Percentiles rank a stretch among this genome's conserved stretches.
phyloP scores from a whole-genome alignment of 2,888 invertebrate species.

The Mylabris sibirica region DNA sequence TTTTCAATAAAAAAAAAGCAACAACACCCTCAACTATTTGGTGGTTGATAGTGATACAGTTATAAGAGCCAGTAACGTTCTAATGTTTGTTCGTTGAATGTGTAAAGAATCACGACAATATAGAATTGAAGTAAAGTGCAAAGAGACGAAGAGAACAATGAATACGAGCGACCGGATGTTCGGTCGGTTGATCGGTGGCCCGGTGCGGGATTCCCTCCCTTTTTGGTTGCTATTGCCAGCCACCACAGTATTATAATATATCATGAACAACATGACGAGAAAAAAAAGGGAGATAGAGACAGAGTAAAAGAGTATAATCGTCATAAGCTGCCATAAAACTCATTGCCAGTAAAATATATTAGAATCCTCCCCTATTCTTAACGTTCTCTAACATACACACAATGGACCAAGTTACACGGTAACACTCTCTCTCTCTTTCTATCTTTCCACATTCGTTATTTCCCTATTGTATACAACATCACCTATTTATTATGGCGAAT shows the following conservation, averaged over 20 bases:
- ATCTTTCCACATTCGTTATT: neutral
- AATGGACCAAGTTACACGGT: conserved; percentile 30
- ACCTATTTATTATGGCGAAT: conserved; percentile 18
- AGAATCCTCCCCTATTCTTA: conserved; percentile 50
- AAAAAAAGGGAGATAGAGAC: neutral
- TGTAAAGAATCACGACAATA: conserved; percentile 1
- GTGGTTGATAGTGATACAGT: neutral
- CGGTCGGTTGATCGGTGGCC: conserved; percentile 54
- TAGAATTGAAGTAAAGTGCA: conserved; percentile 1
- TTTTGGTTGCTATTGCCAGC: conserved; percentile 19
- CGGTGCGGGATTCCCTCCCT: conserved; percentile 47
- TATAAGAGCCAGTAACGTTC: neutral
- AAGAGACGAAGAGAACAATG: conserved; percentile 45
- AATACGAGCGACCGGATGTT: conserved; percentile 53
- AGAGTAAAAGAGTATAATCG: conserved; percentile 24
- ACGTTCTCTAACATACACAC: conserved; percentile 43
- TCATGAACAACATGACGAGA: conserved; percentile 4
- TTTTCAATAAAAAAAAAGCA: neutral
- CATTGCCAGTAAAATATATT: conserved; percentile 54
- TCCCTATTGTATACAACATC: neutral
- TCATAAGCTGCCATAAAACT: conserved; percentile 50
- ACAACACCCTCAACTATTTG: neutral
- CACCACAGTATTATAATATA: conserved; percentile 19
- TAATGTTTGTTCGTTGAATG: neutral
- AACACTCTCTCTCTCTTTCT: conserved; percentile 21